phyloP scores from a whole-genome alignment of 2,113 vertebrate species.

The Malaclemys terrapin region DNA sequence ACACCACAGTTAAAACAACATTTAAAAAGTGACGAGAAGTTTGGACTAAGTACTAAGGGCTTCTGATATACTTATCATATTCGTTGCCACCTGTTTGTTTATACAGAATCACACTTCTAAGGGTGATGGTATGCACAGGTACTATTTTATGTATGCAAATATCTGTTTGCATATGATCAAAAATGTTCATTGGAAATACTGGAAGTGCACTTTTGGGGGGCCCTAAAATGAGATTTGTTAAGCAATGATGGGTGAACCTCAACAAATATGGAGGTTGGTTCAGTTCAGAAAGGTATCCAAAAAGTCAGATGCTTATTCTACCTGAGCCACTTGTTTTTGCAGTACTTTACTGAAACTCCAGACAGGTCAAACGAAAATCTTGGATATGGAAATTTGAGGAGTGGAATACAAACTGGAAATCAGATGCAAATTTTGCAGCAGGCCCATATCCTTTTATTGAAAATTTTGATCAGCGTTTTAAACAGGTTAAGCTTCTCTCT shows the following conservation, averaged over 20 bases:
- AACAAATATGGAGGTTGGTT: not conserved
- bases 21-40: accelerated
- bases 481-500: not conserved
- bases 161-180: not conserved
- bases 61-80: not conserved
- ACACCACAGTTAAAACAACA: accelerated
- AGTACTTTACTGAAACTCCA: not conserved
- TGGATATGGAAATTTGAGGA: not conserved
- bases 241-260: not conserved
- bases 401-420: not conserved
- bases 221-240: not conserved
- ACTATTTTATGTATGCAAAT: not conserved
- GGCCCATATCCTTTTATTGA: not conserved
- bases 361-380: not conserved
- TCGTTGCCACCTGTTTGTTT: not conserved
- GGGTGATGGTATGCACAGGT: not conserved
- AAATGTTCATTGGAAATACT: not conserved
- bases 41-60: not conserved
- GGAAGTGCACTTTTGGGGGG: not conserved
- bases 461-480: not conserved
- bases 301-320: not conserved
- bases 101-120: not conserved
- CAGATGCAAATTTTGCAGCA: not conserved
- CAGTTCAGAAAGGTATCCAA: not conserved
- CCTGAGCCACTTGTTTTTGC: not conserved